phyloP scores from a whole-genome alignment of 1,140 invertebrate genomes.

The Drosophila sp. region DNA sequence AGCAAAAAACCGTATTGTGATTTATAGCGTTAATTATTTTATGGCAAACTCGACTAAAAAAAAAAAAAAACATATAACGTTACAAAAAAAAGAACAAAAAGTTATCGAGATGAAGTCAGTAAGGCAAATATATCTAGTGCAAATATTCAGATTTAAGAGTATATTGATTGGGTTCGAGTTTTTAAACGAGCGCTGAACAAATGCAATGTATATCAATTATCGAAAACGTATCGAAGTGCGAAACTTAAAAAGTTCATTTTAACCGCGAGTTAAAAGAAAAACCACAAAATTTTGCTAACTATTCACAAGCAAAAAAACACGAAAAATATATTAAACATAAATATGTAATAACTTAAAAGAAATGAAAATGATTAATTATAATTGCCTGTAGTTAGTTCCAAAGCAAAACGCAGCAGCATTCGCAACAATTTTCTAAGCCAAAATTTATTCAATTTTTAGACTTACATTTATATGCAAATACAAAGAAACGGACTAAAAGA shows the following conservation, averaged over 20 bases:
- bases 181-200: constrained; percentile 22
- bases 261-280: constrained; percentile 44
- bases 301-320: constrained; percentile 42
- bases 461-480: constrained; percentile 42
- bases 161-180: constrained; percentile 8
- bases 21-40: constrained; percentile 84
- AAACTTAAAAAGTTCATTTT: constrained; percentile 75
- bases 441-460: constrained; percentile 80
- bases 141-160: constrained; percentile 57
- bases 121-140: constrained; percentile 63
- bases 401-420: constrained; percentile 52
- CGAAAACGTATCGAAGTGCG: constrained; percentile 69
- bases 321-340: constrained; percentile 27
- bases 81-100: constrained; percentile 37
- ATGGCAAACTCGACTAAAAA: constrained; percentile 51
- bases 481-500: constrained; percentile 27
- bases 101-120: constrained; percentile 5
- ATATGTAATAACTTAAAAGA: constrained; percentile 1
- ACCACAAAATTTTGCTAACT: constrained; percentile 49
- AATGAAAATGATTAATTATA: constrained; percentile 34
- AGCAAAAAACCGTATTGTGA: constrained; percentile 80
- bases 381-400: constrained; percentile 79
- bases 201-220: constrained; percentile 65
- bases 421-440: constrained; percentile 76
- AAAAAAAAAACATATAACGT: constrained; percentile 10